Percentiles rank a stretch among this genome's conserved stretches.
phyloP scores from a whole-genome alignment of 1,140 invertebrate genomes.

The Choristoneura fumiferana region DNA sequence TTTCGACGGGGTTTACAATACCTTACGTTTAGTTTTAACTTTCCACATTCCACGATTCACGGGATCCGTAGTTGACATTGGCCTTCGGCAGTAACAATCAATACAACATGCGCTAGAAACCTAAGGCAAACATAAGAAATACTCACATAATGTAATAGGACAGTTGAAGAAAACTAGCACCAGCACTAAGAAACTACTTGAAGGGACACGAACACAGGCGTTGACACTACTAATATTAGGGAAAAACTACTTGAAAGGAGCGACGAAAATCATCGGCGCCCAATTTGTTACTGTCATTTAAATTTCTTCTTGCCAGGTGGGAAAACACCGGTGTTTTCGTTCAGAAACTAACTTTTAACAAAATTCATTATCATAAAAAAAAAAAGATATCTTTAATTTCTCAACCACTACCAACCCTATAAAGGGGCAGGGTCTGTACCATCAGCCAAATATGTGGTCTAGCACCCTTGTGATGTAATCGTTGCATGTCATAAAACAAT shows the following conservation, averaged over 20 bases:
- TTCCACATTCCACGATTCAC: neutral
- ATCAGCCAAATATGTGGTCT: too few species aligned
- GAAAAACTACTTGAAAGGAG: constrained; percentile 37
- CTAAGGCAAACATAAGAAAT: constrained; percentile 30
- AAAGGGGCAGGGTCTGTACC: too few species aligned
- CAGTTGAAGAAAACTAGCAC: constrained; percentile 35
- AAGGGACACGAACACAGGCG: constrained; percentile 26
- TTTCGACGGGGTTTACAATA: too few species aligned
- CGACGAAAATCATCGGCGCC: constrained; percentile 37
- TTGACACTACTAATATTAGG: constrained; percentile 34
- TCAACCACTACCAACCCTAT: too few species aligned
- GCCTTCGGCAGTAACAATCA: constrained; percentile 60
- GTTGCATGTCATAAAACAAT: too few species aligned
- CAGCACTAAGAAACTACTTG: constrained; percentile 35
- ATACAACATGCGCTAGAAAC: constrained; percentile 43
- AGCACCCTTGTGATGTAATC: too few species aligned
- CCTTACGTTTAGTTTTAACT: too few species aligned
- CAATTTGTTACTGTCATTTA: constrained; percentile 51
- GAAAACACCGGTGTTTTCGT: constrained; percentile 6
- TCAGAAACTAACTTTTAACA: neutral
- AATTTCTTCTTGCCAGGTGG: constrained; percentile 22
- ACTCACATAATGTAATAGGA: constrained; percentile 42
- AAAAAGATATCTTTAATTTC: too few species aligned
- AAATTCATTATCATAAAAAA: too few species aligned
- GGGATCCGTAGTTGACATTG: constrained; percentile 49